These are phyloP conservation scores for Branchinecta lindahli DNA, from an alignment of 1,140 invertebrate species.

Conservation along the genomic window DNA sequence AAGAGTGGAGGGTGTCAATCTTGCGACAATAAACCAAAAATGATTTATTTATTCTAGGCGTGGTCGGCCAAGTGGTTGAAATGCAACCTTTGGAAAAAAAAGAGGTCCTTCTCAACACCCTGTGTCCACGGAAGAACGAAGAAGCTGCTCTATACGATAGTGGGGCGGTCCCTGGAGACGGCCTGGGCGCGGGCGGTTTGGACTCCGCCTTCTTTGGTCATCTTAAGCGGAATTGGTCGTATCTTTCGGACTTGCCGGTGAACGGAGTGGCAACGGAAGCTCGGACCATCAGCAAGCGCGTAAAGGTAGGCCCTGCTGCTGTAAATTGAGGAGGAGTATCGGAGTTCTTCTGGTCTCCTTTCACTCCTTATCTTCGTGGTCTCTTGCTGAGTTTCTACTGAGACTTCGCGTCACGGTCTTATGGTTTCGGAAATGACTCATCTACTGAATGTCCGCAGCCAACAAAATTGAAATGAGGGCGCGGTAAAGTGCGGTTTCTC, in stretches of 20 bases:
- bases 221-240: constrained; percentile 21
- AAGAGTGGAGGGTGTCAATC: too few relatives aligned
- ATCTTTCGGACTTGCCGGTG: too few relatives aligned
- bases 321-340: too few relatives aligned
- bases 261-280: background rate
- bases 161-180: constrained; percentile 51
- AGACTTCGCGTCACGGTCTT: too few relatives aligned
- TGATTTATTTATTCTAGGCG: constrained; percentile 13
- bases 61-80: constrained; percentile 35
- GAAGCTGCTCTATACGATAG: constrained; percentile 36
- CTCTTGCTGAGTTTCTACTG: too few relatives aligned
- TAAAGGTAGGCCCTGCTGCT: constrained; percentile 9
- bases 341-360: too few relatives aligned
- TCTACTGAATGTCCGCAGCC: too few relatives aligned
- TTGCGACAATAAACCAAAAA: too few relatives aligned
- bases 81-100: constrained; percentile 38
- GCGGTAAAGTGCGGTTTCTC: too few relatives aligned
- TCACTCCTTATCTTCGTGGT: too few relatives aligned
- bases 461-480: too few relatives aligned
- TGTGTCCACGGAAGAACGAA: constrained; percentile 30
- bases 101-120: constrained; percentile 34
- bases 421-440: too few relatives aligned
- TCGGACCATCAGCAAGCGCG: constrained; percentile 9
- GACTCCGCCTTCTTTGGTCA: constrained; percentile 48
- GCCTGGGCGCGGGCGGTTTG: constrained; percentile 50